phyloP scores from a whole-genome alignment of 2,888 invertebrate genomes.

The Stenichneumon culpator region DNA sequence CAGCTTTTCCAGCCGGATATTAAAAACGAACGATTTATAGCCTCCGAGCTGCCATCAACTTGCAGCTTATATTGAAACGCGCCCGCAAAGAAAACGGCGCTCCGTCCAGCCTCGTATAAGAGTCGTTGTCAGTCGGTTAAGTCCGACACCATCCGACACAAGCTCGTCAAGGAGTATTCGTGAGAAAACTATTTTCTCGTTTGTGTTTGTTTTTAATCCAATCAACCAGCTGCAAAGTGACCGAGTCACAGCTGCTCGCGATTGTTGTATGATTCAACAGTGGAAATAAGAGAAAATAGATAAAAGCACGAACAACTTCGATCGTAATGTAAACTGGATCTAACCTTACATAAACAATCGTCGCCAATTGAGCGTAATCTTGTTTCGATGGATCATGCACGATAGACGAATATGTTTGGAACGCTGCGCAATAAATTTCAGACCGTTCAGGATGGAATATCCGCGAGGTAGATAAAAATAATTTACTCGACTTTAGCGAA shows the following conservation, averaged over 20 bases:
- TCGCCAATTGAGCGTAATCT: conserved; percentile 37
- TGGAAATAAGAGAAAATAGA: not conserved
- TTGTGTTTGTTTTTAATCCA: not conserved
- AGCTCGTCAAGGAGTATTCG: not conserved
- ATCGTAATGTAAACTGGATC: not conserved
- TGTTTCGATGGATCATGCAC: conserved; percentile 38
- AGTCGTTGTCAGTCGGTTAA: not conserved
- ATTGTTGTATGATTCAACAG: not conserved
- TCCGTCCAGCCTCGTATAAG: not conserved
- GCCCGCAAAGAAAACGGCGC: not conserved
- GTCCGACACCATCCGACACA: too few species aligned
- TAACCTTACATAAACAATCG: conserved; percentile 35
- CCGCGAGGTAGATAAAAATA: conserved; percentile 79
- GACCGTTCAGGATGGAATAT: conserved; percentile 83
- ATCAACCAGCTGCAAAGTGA: not conserved
- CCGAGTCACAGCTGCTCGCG: not conserved
- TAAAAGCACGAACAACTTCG: not conserved
- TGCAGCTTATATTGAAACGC: not conserved
- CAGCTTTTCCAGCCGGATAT: not conserved
- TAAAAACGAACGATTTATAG: not conserved
- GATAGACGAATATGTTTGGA: conserved; percentile 80
- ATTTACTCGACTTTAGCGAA: conserved; percentile 1
- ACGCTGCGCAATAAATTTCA: conserved; percentile 82
- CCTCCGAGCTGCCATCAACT: not conserved
- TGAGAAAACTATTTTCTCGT: not conserved